These are phyloP conservation scores for Xenopus borealis DNA, from an alignment of 2,113 vertebrate species.

Conservation along the genomic window DNA sequence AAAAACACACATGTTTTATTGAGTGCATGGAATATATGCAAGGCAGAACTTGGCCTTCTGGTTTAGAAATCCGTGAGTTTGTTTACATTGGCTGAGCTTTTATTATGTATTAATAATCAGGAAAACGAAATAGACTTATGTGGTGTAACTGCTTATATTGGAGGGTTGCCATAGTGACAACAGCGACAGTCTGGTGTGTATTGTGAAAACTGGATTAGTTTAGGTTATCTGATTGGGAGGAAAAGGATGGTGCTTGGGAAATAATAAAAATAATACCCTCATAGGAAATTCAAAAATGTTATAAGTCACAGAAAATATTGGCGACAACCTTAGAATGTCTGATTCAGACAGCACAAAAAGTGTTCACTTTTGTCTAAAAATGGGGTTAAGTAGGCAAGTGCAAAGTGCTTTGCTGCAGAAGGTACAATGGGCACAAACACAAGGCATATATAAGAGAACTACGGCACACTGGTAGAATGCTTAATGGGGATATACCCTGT, in stretches of 20 bases:
- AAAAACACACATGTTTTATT: constrained; percentile 28
- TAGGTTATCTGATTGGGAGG: constrained; percentile 36
- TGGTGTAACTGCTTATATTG: constrained; percentile 45
- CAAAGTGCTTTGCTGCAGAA: no score
- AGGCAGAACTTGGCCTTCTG: constrained; percentile 25
- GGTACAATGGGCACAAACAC: no score
- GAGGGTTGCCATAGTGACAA: constrained; percentile 39
- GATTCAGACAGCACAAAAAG: no score
- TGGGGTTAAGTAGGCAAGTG: no score
- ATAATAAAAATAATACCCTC: background rate
- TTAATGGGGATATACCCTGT: no score
- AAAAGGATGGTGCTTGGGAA: constrained; percentile 36
- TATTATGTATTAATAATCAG: constrained; percentile 46
- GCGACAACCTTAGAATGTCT: constrained; percentile 3
- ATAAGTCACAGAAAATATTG: constrained; percentile 13
- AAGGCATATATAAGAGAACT: no score
- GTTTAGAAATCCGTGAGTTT: constrained; percentile 17
- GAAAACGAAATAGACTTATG: constrained; percentile 41
- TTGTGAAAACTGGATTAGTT: constrained; percentile 30
- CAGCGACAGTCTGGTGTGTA: constrained; percentile 40
- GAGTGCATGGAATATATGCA: constrained; percentile 17
- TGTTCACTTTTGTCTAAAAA: no score
- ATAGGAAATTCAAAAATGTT: constrained; percentile 31
- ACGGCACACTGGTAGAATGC: no score
- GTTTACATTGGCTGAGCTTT: constrained; percentile 40